These are phyloP conservation scores for Centropyge bicolor DNA, from an alignment of 2,797 vertebrate species.

Conservation along the genomic window DNA sequence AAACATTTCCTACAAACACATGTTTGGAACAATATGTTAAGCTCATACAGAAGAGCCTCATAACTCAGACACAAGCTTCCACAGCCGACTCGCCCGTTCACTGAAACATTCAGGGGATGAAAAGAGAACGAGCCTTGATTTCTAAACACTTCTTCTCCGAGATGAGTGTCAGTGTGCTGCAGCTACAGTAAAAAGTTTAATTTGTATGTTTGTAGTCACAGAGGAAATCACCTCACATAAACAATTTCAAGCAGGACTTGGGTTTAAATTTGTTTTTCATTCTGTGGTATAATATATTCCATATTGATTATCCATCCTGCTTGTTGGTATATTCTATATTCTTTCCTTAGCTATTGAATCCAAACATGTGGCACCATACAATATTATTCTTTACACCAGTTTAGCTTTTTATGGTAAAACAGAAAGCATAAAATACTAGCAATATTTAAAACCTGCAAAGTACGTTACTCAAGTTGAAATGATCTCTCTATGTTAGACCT, in stretches of 20 bases:
- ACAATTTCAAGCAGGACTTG: constrained; percentile 37
- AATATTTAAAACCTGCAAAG: constrained; percentile 4
- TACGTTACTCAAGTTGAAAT: constrained; percentile 13
- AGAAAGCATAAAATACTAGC: neutral
- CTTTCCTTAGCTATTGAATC: neutral
- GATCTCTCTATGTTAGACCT: neutral
- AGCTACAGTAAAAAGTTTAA: neutral
- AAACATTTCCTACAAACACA: neutral
- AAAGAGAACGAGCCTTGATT: constrained; percentile 1
- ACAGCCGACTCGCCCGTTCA: neutral
- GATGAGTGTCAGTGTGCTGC: neutral
- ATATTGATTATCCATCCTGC: constrained; percentile 32
- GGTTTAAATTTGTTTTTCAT: constrained; percentile 38
- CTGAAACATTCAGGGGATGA: neutral
- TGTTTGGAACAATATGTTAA: neutral
- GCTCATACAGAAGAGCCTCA: neutral
- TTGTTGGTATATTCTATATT: constrained; percentile 15
- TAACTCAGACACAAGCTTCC: neutral
- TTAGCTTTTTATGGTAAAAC: neutral
- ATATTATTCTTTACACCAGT: neutral
- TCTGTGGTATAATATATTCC: constrained; percentile 20
- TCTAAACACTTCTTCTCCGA: neutral
- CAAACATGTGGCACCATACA: constrained; percentile 5
- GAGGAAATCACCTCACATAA: constrained; percentile 19
- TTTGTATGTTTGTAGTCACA: constrained; percentile 8